Evolutionary conservation across 2,113 vertebrate genomes (phyloP).

Genomic region (Arothron firmamentum): DNA sequence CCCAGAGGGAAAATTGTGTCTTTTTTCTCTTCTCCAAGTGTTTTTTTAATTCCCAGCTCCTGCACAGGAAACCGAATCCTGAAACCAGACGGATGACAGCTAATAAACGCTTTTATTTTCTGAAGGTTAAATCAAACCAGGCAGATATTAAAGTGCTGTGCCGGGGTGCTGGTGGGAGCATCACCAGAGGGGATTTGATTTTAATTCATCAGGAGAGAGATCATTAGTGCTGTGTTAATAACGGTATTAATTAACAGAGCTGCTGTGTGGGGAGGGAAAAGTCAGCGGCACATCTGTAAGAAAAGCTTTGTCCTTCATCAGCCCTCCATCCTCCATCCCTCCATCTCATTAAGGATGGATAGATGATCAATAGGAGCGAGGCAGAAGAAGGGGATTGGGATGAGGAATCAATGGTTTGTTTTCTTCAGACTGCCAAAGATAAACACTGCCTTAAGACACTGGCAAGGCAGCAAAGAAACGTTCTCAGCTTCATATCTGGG

Average conservation of each 20-base stretch:
- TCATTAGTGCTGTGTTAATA: not conserved
- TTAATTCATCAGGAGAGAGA: not conserved
- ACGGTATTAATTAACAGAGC: no score
- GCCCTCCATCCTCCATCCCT: constrained; percentile 45
- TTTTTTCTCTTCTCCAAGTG: not conserved
- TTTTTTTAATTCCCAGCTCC: not conserved
- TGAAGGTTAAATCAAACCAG: not conserved
- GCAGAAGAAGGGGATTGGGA: constrained; percentile 70
- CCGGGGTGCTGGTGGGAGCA: not conserved
- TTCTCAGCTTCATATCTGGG: constrained; percentile 31
- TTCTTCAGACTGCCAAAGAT: constrained; percentile 62
- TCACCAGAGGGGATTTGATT: not conserved
- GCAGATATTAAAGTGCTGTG: not conserved
- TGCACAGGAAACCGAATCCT: not conserved
- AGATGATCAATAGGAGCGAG: constrained; percentile 68
- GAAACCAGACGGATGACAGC: not conserved
- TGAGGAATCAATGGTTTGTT: constrained; percentile 76
- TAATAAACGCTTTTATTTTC: not conserved
- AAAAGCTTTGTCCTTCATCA: constrained; percentile 67
- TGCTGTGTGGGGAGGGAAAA: constrained; percentile 8
- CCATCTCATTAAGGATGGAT: constrained; percentile 67
- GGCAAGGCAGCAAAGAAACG: constrained; percentile 33
- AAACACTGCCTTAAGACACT: constrained; percentile 71
- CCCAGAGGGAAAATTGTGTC: no score
- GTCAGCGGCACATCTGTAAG: constrained; percentile 1